Conservation (phyloP, 2,888 invertebrate species). For the Apotomis betuletana region DNA sequence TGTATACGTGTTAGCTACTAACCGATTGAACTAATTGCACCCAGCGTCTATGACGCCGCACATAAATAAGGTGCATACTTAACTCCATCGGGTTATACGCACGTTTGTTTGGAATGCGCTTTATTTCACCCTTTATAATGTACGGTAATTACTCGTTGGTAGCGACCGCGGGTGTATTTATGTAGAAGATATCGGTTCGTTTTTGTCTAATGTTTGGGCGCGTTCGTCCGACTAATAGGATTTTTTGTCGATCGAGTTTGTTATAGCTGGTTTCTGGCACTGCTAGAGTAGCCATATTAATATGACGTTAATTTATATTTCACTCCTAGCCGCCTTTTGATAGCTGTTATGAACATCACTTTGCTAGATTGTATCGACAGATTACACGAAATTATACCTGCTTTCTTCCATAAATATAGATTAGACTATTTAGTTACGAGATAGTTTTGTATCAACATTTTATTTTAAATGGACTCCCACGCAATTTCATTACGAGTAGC, state of each 20-base stretch:
- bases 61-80: too few relatives aligned
- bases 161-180: constrained; percentile 60
- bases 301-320: constrained; percentile 71
- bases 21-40: too few relatives aligned
- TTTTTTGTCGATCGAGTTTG: constrained; percentile 66
- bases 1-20: constrained; percentile 55
- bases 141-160: constrained; percentile 72
- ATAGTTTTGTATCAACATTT: constrained; percentile 27
- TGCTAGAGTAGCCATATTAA: constrained; percentile 65
- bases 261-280: constrained; percentile 46
- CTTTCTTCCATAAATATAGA: constrained; percentile 36
- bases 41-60: too few relatives aligned
- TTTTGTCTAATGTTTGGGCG: constrained; percentile 71
- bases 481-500: constrained; percentile 12
- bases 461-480: constrained; percentile 23
- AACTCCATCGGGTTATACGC: constrained; percentile 27
- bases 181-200: constrained; percentile 61
- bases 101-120: constrained; percentile 71
- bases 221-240: constrained; percentile 72
- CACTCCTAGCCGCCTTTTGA: constrained; percentile 56
- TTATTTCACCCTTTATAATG: constrained; percentile 77
- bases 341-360: constrained; percentile 35
- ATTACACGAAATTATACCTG: constrained; percentile 22
- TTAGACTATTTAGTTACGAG: constrained; percentile 24
- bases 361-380: constrained; percentile 31